Conservation (phyloP, 2,888 invertebrate species). For the Bimastos eiseni region DNA sequence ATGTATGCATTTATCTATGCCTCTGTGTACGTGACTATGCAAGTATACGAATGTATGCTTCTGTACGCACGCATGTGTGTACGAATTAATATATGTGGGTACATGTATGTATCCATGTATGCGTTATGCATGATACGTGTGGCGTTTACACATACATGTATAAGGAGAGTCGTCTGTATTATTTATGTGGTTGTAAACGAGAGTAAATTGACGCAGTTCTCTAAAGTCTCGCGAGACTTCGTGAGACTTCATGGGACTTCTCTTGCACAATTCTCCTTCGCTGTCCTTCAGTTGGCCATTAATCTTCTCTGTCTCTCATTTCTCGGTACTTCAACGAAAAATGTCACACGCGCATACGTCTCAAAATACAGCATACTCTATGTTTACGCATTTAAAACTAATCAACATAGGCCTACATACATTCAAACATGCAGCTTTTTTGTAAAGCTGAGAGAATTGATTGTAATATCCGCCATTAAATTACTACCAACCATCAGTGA, state of each 20-base stretch:
- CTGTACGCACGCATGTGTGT: background rate
- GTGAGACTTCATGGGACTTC: no score
- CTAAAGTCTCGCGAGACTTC: background rate
- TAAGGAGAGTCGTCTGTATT: background rate
- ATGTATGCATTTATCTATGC: slow-evolving; percentile 14
- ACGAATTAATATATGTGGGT: background rate
- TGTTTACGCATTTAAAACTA: background rate
- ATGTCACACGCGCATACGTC: background rate
- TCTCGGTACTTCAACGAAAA: background rate
- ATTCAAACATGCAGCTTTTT: background rate
- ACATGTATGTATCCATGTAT: background rate
- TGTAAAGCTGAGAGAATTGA: background rate
- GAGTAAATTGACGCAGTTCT: background rate
- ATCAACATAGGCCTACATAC: background rate
- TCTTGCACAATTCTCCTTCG: background rate
- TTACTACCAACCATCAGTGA: background rate
- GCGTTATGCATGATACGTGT: no score
- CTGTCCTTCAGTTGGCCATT: background rate
- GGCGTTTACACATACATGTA: background rate
- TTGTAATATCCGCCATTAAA: background rate
- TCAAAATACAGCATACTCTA: background rate
- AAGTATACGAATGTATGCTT: background rate
- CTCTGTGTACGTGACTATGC: background rate
- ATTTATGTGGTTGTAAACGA: background rate
- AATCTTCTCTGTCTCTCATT: background rate